Percentiles rank a stretch among this genome's conserved stretches.
Evolutionary conservation across 2,113 vertebrate species (phyloP).

Genomic region (Corythornis madagascariensis): DNA sequence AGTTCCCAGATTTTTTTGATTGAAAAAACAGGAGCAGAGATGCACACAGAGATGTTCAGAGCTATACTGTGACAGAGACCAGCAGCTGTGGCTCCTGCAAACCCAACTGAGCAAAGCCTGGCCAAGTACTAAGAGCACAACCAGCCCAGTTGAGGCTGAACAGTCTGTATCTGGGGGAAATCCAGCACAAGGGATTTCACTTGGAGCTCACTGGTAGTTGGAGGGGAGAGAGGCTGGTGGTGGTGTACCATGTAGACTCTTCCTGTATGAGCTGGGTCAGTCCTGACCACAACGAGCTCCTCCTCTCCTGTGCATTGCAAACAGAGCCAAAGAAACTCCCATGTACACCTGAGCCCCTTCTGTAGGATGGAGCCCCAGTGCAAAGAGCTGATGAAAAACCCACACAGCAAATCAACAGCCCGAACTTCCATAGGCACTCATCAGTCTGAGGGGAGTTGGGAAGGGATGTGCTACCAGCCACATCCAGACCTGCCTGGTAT

Average conservation of each 20-base stretch:
- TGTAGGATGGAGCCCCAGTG: not conserved
- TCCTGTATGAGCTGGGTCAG: rapidly evolving
- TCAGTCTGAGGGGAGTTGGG: not conserved
- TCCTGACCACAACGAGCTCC: rapidly evolving
- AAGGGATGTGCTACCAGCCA: not conserved
- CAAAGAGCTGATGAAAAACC: not conserved
- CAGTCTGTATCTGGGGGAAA: not conserved
- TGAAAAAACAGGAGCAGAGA: not conserved
- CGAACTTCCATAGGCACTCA: rapidly evolving
- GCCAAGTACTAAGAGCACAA: not conserved
- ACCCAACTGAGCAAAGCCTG: not conserved
- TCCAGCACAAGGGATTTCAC: not conserved
- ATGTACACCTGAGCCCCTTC: not conserved
- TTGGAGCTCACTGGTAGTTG: rapidly evolving
- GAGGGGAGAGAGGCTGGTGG: too few relatives aligned
- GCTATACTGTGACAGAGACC: not conserved
- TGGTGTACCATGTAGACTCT: too few relatives aligned
- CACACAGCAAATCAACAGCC: rapidly evolving
- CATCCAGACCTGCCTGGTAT: rapidly evolving
- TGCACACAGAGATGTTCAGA: rapidly evolving
- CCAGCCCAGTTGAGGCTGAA: not conserved
- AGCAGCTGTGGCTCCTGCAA: not conserved
- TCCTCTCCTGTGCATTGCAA: not conserved
- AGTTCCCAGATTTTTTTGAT: not conserved
- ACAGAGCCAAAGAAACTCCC: not conserved